A percentile compares a stretch with the other conserved stretches of the same genome.
Conservation (phyloP, 2,113 vertebrate species). For the Nothoprocta pentlandii region DNA sequence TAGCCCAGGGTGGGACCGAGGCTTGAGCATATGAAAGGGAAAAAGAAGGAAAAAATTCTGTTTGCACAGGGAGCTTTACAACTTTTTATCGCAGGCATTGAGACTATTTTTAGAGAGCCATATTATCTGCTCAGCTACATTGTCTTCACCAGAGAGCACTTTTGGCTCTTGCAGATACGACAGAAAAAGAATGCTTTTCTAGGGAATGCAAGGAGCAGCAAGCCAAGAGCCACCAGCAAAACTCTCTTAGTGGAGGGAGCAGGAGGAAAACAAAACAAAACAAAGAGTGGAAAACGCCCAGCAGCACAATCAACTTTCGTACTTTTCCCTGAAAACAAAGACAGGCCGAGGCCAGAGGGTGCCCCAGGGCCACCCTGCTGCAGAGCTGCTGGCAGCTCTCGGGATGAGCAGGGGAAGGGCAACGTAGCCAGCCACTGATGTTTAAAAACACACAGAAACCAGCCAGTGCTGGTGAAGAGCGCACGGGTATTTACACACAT, state of each 20-base stretch:
- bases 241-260: neutral
- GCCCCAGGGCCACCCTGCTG: neutral
- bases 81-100: neutral
- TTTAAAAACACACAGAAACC: neutral
- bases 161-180: neutral
- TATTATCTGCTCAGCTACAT: neutral
- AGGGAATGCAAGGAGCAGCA: neutral
- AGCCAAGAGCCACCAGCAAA: neutral
- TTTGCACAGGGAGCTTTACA: neutral
- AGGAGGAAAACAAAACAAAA: no score
- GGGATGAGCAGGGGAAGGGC: fast-evolving
- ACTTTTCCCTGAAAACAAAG: neutral
- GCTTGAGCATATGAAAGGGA: neutral
- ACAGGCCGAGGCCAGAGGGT: neutral
- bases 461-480: neutral
- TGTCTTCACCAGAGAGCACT: neutral
- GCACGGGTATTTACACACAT: neutral
- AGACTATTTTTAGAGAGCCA: neutral
- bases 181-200: neutral
- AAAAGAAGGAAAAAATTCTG: neutral
- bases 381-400: no score
- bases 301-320: neutral
- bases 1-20: neutral
- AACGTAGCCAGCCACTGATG: neutral
- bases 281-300: neutral